Base-by-base conservation (phyloP, 2,888 invertebrate genomes). In the Asteroscopus sphinx region DNA sequence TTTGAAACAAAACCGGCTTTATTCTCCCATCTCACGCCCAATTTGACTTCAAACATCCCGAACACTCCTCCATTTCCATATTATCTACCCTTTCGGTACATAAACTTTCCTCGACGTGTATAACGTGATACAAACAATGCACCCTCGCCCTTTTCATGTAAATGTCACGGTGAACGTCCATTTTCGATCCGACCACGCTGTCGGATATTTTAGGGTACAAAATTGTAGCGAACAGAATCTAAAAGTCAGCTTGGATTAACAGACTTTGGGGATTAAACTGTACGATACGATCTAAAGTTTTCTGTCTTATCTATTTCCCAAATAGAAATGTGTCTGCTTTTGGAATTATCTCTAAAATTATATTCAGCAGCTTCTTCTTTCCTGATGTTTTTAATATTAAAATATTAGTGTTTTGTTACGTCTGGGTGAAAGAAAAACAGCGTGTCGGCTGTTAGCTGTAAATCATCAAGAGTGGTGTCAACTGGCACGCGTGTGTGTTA, bases 31-130 rank as follows among this genome's bases (percentile, higher is more conserved):
- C 66, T 66, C 55, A 65, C 71, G 75, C 79, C 66, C 68, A 77
- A 76, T 79, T 83, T 76, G 63, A 73, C 76, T 76, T 56, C 59
- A 65, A 76, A 75, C 66, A 75, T 68, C 53, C 67, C 73, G 54
- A 73, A 68, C 73, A 68, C 71, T 59, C 65, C 68, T 61, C 71
- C 45, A 72, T 82, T 84, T 76, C 72, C 80, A 73, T 78, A 80
- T 79, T 80, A 79, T 80, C 80, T 76, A 74, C 82, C 82, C 77
- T 69, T 80, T 75, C 66, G 65, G 57, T 67, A 75, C 78, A 77
- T 81, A 76, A 79, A 75, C 77, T 79, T 79, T 78, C 65, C 76
- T 66, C 71, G 64, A 54, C 66, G 59, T 68, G 70, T 76, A 81
- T 86, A 77, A 77, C 80, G 79, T 77, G 73, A 67, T 69, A 68